Conservation (phyloP, 2,113 vertebrate genomes). For the Vulpes ferrilata region DNA sequence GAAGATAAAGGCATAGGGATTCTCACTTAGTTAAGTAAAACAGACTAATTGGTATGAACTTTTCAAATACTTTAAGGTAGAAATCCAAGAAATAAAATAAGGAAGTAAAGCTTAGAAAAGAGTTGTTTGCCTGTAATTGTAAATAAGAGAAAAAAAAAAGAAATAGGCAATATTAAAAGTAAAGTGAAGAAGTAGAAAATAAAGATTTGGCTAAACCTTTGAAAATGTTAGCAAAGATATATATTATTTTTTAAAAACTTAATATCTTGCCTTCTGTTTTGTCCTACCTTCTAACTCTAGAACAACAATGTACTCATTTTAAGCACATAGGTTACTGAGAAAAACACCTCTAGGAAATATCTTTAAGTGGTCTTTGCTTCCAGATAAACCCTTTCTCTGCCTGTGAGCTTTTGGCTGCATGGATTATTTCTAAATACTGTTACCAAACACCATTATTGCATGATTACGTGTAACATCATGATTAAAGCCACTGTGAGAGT, state of each 20-base stretch:
- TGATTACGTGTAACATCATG: conserved; percentile 16
- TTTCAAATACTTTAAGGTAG: conserved; percentile 4
- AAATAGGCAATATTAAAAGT: neutral
- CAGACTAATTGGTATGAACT: neutral
- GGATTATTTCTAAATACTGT: neutral
- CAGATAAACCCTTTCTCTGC: neutral
- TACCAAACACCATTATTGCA: conserved; percentile 31
- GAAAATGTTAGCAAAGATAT: neutral
- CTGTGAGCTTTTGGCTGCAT: neutral
- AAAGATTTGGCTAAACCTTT: neutral
- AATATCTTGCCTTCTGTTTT: neutral
- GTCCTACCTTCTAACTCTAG: conserved; percentile 22
- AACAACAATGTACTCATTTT: neutral
- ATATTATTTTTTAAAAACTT: neutral
- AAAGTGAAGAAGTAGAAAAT: neutral
- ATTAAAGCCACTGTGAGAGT: conserved; percentile 43
- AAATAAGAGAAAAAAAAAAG: neutral
- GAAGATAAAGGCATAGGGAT: conserved; percentile 2
- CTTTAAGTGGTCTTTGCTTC: neutral
- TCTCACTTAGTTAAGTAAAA: neutral
- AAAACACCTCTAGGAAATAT: neutral
- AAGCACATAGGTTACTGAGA: neutral
- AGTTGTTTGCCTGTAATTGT: neutral
- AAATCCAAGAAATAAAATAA: conserved; percentile 47
- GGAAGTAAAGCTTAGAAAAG: conserved; percentile 2